Conservation (phyloP, 2,113 vertebrate genomes). For the Pseudolaguvia tuberculata region DNA sequence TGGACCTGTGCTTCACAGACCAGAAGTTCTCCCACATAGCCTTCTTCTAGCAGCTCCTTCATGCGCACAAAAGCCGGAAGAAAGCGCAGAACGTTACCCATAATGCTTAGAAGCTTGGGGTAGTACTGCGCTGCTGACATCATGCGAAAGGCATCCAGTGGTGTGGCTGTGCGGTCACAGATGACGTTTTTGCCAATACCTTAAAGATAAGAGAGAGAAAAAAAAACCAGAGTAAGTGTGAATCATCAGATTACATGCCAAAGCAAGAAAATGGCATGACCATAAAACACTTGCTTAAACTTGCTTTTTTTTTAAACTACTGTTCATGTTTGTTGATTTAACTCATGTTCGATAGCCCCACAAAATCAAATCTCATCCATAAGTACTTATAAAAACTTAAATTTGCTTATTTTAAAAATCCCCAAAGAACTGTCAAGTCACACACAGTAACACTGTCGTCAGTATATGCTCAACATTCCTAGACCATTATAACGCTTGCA, state of each 20-base stretch:
- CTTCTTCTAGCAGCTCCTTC: constrained; percentile 94
- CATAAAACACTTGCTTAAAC: not conserved
- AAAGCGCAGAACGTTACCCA: constrained; percentile 96
- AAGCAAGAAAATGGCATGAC: not conserved
- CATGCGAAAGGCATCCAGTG: constrained; percentile 94
- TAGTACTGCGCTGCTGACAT: constrained; percentile 98
- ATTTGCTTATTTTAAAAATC: constrained; percentile 29
- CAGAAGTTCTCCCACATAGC: constrained; percentile 89
- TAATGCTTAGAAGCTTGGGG: constrained; percentile 97
- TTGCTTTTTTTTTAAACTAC: not conserved
- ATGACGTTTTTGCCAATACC: constrained; percentile 98
- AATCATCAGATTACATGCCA: constrained; percentile 3
- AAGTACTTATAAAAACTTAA: constrained; percentile 39
- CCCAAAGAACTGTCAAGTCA: not conserved
- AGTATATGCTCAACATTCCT: no score
- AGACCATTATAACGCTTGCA: not conserved
- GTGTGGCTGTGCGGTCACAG: constrained; percentile 92
- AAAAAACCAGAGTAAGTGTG: constrained; percentile 13
- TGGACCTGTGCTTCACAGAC: constrained; percentile 98
- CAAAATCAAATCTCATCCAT: not conserved
- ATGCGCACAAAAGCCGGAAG: constrained; percentile 90
- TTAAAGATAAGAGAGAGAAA: constrained; percentile 51
- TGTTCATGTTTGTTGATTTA: not conserved
- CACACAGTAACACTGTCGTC: not conserved
- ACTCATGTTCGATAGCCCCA: not conserved